Evolutionary conservation across 2,888 invertebrate genomes (phyloP), one percentile per base, ranked within the genome.

Genomic region (Nemoura dubitans): DNA sequence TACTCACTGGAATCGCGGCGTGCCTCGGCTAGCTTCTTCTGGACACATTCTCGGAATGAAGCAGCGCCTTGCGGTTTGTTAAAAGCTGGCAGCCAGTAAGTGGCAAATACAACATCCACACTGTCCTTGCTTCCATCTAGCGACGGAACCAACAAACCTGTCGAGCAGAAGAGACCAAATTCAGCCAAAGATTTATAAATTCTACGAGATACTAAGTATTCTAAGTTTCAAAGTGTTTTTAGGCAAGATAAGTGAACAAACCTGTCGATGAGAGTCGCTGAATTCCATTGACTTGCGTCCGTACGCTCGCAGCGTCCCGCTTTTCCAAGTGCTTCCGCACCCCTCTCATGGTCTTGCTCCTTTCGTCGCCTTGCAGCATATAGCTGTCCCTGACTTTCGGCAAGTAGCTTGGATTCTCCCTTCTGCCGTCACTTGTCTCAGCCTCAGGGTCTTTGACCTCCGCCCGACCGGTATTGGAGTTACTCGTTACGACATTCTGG

Each of bases 41-140:
- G 93, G 76, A 96, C 94, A 89, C 96, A 96, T 88, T 94, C 93
- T 78, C 95, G 91, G 89, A 96, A 95, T 89, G 93, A 92, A 43
- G 94, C 94, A 81, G 94, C 90, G 83, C 94, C 90, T 81, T 93
- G 93, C 88, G 93, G 92, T 89, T 92, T 92, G 36, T 92, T 91
- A 87, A 94, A 93, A 0, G 95, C 93, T 88, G 95, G 95, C 88
- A 95, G 93, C 94, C 96, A 96, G 90, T 96, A 96, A 7, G 96
- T 94, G 5, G 95, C 93, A 90, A 96, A 96, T 26, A 95, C 92
- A 84, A 96, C 91, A 91, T 96, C 93, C 76, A 93, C 91, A 88
- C 91, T 94, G 83, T 90, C 89, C 86, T 90, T 90, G 2, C 59
- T 29, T 0, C 42, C 42, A 88, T 94, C 90, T 82, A 93, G 91